phyloP scores from a whole-genome alignment of 2,888 invertebrate species.

The Gisinianus flammeolus region DNA sequence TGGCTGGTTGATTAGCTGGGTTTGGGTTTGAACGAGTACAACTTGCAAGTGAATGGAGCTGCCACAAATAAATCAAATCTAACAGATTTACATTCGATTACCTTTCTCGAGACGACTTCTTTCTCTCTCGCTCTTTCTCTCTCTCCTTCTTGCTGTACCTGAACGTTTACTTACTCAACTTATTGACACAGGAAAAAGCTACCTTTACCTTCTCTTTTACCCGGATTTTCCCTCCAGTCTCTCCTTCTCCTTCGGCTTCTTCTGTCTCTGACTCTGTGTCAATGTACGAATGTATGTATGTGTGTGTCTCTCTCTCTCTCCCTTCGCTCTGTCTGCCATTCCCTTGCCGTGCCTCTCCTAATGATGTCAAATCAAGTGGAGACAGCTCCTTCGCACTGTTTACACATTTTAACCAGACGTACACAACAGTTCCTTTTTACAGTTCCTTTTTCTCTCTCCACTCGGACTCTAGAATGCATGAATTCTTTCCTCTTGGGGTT shows the following conservation, averaged over 20 bases:
- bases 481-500: slow-evolving; percentile 25
- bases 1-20: background rate
- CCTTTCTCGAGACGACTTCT: slow-evolving; percentile 1
- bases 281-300: background rate
- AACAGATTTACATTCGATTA: slow-evolving; percentile 38
- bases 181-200: slow-evolving; percentile 40
- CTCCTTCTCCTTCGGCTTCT: background rate
- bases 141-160: slow-evolving; percentile 2
- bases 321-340: slow-evolving; percentile 8
- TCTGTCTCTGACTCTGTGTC: background rate
- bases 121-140: background rate
- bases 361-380: slow-evolving; percentile 52
- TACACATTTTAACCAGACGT: slow-evolving; percentile 45
- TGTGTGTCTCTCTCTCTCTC: background rate
- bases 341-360: slow-evolving; percentile 37
- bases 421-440: slow-evolving; percentile 22
- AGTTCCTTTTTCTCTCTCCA: background rate
- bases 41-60: slow-evolving; percentile 20
- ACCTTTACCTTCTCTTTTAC: slow-evolving; percentile 34
- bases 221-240: background rate
- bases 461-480: slow-evolving; percentile 33
- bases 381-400: slow-evolving; percentile 50
- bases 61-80: slow-evolving; percentile 41
- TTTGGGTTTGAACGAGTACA: background rate
- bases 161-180: slow-evolving; percentile 34